Percentiles rank a stretch among this genome's conserved stretches.
Conservation (phyloP, 2,797 vertebrate genomes). For the Myripristis murdjan region DNA sequence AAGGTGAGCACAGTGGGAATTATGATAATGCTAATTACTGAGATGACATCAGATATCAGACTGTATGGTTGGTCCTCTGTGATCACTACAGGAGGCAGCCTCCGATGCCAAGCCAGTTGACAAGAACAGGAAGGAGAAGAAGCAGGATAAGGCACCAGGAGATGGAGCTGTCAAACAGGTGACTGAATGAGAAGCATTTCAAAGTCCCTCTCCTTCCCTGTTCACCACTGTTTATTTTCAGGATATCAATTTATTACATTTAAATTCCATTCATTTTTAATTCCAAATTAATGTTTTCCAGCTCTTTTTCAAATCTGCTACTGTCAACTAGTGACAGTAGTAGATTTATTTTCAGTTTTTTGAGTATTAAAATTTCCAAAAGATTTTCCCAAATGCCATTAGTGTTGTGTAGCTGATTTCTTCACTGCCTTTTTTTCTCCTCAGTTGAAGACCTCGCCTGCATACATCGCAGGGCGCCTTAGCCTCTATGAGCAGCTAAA, state of each 20-base stretch:
- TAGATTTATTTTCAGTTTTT: not conserved
- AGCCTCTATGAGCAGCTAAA: constrained; percentile 90
- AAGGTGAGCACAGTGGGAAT: not conserved
- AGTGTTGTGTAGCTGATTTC: not conserved
- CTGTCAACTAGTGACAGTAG: not conserved
- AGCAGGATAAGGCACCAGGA: constrained; percentile 65
- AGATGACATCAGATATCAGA: too few species aligned
- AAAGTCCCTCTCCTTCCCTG: not conserved
- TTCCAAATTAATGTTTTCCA: not conserved
- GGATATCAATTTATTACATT: too few species aligned
- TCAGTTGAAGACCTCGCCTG: constrained; percentile 78
- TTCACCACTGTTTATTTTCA: not conserved
- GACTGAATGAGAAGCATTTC: not conserved
- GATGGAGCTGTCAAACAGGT: constrained; percentile 74
- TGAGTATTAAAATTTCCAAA: not conserved
- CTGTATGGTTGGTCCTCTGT: constrained; percentile 9
- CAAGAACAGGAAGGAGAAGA: constrained; percentile 78
- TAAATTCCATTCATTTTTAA: not conserved
- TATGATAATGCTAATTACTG: too few species aligned
- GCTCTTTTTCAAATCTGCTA: not conserved
- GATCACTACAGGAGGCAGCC: constrained; percentile 42
- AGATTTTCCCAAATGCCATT: not conserved
- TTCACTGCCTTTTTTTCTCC: not conserved
- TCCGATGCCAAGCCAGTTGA: constrained; percentile 61
- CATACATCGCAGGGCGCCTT: constrained; percentile 88